phyloP scores from a whole-genome alignment of 2,888 invertebrate species.

The Muscina levida region DNA sequence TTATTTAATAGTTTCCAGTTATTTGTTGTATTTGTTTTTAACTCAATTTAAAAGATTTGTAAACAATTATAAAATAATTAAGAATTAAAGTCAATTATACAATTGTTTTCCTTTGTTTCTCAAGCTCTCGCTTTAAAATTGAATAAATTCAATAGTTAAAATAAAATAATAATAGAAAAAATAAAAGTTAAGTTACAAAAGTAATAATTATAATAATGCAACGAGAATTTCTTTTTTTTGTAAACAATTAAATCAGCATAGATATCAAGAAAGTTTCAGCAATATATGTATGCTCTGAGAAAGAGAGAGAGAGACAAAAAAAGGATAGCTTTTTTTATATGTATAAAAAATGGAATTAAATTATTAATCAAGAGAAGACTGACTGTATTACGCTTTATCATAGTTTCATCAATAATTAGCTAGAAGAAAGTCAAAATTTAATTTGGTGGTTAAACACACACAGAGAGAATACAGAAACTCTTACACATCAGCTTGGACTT shows the following conservation, averaged over 20 bases:
- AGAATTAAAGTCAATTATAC: constrained; percentile 10
- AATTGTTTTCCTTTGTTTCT: constrained; percentile 28
- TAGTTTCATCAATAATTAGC: too few relatives aligned
- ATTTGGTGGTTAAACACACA: neutral
- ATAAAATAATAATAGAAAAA: constrained; percentile 40
- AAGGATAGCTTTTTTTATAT: neutral
- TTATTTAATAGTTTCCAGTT: constrained; percentile 20
- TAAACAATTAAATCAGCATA: constrained; percentile 37
- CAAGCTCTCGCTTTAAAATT: constrained; percentile 23
- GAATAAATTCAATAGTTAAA: constrained; percentile 41
- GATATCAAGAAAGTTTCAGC: constrained; percentile 35
- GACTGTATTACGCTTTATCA: constrained; percentile 23
- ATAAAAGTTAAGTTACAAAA: constrained; percentile 23
- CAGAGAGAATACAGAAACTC: neutral
- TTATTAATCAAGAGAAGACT: constrained; percentile 33
- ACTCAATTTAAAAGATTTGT: constrained; percentile 35
- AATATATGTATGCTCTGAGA: constrained; percentile 27
- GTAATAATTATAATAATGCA: constrained; percentile 14
- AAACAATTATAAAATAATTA: constrained; percentile 39
- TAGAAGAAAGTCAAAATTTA: constrained; percentile 6
- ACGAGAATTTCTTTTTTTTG: constrained; percentile 32
- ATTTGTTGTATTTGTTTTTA: constrained; percentile 26
- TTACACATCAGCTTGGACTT: neutral
- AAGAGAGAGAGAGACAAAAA: neutral
- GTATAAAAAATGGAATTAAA: constrained; percentile 28